These are phyloP conservation scores for Drosophila gunungcola DNA, from an alignment of 1,140 invertebrate species.

Conservation along the genomic window DNA sequence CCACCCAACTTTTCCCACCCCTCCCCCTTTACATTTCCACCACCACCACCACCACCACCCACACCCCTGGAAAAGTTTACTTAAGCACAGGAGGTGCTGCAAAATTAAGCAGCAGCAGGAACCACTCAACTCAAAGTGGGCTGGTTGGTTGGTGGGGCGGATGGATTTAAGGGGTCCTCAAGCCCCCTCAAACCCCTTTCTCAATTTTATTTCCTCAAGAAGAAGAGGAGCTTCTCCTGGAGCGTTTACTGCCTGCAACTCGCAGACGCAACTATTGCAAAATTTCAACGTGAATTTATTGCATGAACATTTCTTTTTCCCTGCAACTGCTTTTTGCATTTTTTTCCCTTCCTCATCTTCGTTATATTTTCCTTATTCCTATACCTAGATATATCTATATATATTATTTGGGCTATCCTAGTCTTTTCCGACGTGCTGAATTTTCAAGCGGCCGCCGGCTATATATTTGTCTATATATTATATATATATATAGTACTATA, in stretches of 20 bases:
- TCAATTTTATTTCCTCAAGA: conserved; percentile 55
- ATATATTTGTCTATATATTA: conserved; percentile 30
- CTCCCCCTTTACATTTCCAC: neutral
- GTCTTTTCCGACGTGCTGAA: conserved; percentile 31
- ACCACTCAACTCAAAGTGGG: conserved; percentile 47
- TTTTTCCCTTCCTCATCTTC: conserved; percentile 45
- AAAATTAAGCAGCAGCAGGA: conserved; percentile 62
- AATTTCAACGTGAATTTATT: conserved; percentile 78
- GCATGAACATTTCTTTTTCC: conserved; percentile 61
- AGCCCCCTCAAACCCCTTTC: conserved; percentile 4
- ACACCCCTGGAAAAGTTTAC: conserved; percentile 46
- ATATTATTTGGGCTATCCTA: conserved; percentile 12
- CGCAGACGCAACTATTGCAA: conserved; percentile 70
- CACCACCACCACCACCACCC: neutral
- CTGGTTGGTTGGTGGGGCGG: neutral
- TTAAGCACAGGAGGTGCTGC: conserved; percentile 59
- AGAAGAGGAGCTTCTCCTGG: conserved; percentile 8
- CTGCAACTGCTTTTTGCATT: conserved; percentile 33
- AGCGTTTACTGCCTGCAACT: conserved; percentile 50
- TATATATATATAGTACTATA: neutral
- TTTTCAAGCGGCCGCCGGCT: conserved; percentile 31
- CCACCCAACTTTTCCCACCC: neutral
- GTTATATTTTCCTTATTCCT: conserved; percentile 47
- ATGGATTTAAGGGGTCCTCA: neutral
- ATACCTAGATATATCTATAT: conserved; percentile 11